Percentiles rank a stretch among this genome's conserved stretches.
Evolutionary conservation across 1,140 invertebrate genomes (phyloP).

Genomic region (Holotrichia oblita): DNA sequence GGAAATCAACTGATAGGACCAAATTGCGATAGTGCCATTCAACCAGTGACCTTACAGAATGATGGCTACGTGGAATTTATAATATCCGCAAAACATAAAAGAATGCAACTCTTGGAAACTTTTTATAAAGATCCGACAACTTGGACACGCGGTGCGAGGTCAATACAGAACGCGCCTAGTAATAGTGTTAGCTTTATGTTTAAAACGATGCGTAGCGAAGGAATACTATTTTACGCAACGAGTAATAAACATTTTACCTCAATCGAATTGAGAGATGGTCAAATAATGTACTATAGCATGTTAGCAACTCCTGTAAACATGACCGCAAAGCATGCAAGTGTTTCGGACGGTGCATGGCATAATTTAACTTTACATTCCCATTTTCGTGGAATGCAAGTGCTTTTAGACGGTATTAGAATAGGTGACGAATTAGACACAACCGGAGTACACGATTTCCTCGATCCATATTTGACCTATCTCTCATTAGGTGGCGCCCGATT

Average conservation of each 20-base stretch:
- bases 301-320: conserved; percentile 83
- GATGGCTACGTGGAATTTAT: conserved; percentile 82
- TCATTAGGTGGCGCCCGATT: conserved; percentile 77
- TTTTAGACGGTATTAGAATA: conserved; percentile 74
- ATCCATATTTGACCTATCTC: conserved; percentile 85
- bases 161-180: conserved; percentile 60
- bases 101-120: conserved; percentile 84
- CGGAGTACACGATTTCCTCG: conserved; percentile 89
- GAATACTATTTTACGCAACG: conserved; percentile 82
- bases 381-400: conserved; percentile 73
- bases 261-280: conserved; percentile 77
- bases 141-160: conserved; percentile 65
- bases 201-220: conserved; percentile 78
- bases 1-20: conserved; percentile 75
- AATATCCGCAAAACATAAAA: conserved; percentile 83
- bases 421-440: conserved; percentile 86
- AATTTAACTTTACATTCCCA: conserved; percentile 78
- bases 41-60: conserved; percentile 79
- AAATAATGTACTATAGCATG: conserved; percentile 79
- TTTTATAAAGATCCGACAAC: conserved; percentile 77
- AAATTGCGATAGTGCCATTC: conserved; percentile 80
- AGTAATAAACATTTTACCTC: conserved; percentile 90
- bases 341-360: conserved; percentile 88
- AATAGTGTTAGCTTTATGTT: conserved; percentile 86
- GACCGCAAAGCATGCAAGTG: conserved; percentile 68